Conservation (phyloP, 2,888 invertebrate species). For the Cabera pusaria region DNA sequence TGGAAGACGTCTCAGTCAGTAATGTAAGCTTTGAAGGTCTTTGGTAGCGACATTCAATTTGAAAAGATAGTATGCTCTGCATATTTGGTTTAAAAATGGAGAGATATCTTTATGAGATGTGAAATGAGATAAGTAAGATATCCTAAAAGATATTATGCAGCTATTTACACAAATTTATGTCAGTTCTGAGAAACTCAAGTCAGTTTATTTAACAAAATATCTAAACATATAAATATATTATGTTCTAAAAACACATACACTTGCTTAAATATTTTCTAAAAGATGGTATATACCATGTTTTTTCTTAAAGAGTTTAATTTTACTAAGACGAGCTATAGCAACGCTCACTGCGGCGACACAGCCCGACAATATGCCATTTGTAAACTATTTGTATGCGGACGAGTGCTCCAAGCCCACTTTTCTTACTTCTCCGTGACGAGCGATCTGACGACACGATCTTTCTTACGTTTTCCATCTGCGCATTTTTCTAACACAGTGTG, state of each 20-base stretch:
- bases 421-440: conserved; percentile 76
- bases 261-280: no score
- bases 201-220: no score
- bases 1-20: conserved; percentile 27
- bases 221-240: no score
- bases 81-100: conserved; percentile 21
- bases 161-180: no score
- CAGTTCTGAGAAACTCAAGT: no score
- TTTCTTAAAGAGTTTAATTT: conserved; percentile 28
- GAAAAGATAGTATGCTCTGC: conserved; percentile 20
- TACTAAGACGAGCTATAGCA: conserved; percentile 30
- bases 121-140: conserved; percentile 13
- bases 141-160: conserved; percentile 11
- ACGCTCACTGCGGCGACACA: conserved; percentile 42
- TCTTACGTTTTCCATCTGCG: conserved; percentile 41
- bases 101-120: conserved; percentile 18
- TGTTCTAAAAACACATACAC: no score
- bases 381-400: conserved; percentile 84
- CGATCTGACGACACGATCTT: conserved; percentile 44
- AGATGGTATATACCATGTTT: no score
- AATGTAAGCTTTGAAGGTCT: conserved; percentile 27
- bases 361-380: conserved; percentile 71
- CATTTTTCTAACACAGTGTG: conserved; percentile 35
- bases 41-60: conserved; percentile 25
- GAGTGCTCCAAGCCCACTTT: conserved; percentile 70